phyloP scores from a whole-genome alignment of 1,140 invertebrate genomes.

The Littorina saxatilis region DNA sequence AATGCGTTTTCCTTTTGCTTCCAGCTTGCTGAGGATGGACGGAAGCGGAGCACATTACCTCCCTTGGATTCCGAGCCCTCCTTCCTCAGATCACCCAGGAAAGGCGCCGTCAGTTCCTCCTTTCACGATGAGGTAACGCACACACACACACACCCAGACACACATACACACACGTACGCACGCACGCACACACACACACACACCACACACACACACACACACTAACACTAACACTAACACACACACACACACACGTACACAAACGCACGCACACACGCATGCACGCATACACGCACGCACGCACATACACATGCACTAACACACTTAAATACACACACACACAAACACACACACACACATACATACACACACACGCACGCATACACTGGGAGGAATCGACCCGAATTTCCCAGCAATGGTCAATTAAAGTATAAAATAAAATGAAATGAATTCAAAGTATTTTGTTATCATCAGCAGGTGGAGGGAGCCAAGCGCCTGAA shows the following conservation, averaged over 20 bases:
- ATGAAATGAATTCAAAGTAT: not conserved
- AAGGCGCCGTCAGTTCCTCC: conserved; percentile 33
- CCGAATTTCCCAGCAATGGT: too few relatives aligned
- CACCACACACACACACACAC: not conserved
- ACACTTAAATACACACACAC: too few relatives aligned
- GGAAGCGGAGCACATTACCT: conserved; percentile 52
- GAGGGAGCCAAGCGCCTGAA: conserved; percentile 39
- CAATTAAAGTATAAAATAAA: not conserved
- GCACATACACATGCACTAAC: not conserved
- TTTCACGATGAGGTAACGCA: conserved; percentile 50
- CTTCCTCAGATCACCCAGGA: conserved; percentile 48
- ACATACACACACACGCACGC: conserved; percentile 21
- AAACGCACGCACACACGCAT: not conserved
- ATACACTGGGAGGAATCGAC: too few relatives aligned
- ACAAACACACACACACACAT: conserved; percentile 22
- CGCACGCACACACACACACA: not conserved
- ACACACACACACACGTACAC: too few relatives aligned
- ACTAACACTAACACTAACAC: conserved; percentile 5
- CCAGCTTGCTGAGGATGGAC: conserved; percentile 58
- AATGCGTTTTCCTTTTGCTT: conserved; percentile 14
- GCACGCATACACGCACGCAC: conserved; percentile 14
- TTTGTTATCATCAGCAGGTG: not conserved
- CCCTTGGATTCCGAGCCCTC: conserved; percentile 55
- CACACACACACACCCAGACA: not conserved
- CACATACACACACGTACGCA: not conserved